A percentile compares a stretch with the other conserved stretches of the same genome.
Evolutionary conservation across 2,888 invertebrate genomes (phyloP).

Genomic region (Aleiodes leptofemur): DNA sequence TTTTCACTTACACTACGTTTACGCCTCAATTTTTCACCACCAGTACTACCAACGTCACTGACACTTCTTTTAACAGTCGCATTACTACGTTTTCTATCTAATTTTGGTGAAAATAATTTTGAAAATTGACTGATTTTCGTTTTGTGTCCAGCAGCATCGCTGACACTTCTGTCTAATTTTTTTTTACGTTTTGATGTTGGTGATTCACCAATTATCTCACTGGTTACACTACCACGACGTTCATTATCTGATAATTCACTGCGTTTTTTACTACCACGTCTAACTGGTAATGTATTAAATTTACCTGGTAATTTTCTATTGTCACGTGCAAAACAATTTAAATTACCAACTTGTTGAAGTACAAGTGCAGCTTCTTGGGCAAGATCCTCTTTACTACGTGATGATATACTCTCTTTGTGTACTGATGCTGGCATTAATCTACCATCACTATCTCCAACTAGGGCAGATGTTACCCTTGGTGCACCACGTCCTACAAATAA

Average conservation of each 20-base stretch:
- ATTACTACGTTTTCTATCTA: slow-evolving; percentile 63
- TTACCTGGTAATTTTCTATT: slow-evolving; percentile 70
- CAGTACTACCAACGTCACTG: slow-evolving; percentile 78
- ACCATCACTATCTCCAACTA: slow-evolving; percentile 76
- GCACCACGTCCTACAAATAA: slow-evolving; percentile 75
- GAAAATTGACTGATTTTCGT: slow-evolving; percentile 63
- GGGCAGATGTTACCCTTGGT: slow-evolving; percentile 75
- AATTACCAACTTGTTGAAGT: slow-evolving; percentile 84
- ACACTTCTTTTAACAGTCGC: slow-evolving; percentile 68
- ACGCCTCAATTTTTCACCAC: slow-evolving; percentile 71
- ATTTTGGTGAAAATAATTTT: slow-evolving; percentile 68
- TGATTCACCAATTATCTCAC: slow-evolving; percentile 57
- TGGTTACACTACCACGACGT: slow-evolving; percentile 74
- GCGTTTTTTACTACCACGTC: slow-evolving; percentile 75
- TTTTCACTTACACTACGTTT: slow-evolving; percentile 81
- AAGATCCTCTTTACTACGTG: slow-evolving; percentile 83
- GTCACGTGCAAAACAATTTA: slow-evolving; percentile 79
- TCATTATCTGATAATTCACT: slow-evolving; percentile 75
- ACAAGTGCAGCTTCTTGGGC: slow-evolving; percentile 87
- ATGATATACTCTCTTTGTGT: slow-evolving; percentile 81
- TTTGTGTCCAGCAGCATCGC: slow-evolving; percentile 72
- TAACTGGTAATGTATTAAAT: slow-evolving; percentile 82
- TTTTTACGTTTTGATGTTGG: slow-evolving; percentile 75
- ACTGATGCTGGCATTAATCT: slow-evolving; percentile 76
- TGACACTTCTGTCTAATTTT: slow-evolving; percentile 75